Evolutionary conservation across 2,113 vertebrate species (phyloP).

Genomic region (Litocranius walleri): DNA sequence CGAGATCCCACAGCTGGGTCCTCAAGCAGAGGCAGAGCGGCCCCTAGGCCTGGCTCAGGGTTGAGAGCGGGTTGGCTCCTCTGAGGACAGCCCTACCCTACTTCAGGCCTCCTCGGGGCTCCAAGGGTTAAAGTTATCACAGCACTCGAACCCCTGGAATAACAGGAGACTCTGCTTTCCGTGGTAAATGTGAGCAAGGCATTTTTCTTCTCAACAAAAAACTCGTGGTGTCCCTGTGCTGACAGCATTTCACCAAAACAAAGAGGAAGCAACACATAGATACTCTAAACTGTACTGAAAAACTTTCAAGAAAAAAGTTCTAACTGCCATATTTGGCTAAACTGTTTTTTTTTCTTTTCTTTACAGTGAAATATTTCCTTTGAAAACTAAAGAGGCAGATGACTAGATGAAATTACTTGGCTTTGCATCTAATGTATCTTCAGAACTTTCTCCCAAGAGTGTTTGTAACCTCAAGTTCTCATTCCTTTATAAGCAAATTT

Average conservation of each 20-base stretch:
- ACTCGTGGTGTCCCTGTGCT: not conserved
- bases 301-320: not conserved
- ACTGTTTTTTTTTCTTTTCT: not conserved
- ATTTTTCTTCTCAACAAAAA: slow-evolving; percentile 23
- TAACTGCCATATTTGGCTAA: not conserved
- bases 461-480: not conserved
- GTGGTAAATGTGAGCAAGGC: not conserved
- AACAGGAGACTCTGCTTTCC: not conserved
- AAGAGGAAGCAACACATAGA: not conserved
- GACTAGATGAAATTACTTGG: not conserved
- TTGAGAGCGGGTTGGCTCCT: not conserved
- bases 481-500: not conserved
- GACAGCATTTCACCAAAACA: not conserved
- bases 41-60: not conserved
- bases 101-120: not conserved
- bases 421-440: not conserved
- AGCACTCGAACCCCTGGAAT: not conserved
- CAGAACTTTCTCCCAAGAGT: not conserved
- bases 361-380: not conserved
- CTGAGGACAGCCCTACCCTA: not conserved
- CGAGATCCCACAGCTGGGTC: not conserved
- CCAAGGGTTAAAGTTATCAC: not conserved
- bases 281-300: not conserved
- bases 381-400: not conserved
- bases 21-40: not conserved